These are phyloP conservation scores for Oryzias sinensis DNA, from an alignment of 2,797 vertebrate species.

Conservation along the genomic window DNA sequence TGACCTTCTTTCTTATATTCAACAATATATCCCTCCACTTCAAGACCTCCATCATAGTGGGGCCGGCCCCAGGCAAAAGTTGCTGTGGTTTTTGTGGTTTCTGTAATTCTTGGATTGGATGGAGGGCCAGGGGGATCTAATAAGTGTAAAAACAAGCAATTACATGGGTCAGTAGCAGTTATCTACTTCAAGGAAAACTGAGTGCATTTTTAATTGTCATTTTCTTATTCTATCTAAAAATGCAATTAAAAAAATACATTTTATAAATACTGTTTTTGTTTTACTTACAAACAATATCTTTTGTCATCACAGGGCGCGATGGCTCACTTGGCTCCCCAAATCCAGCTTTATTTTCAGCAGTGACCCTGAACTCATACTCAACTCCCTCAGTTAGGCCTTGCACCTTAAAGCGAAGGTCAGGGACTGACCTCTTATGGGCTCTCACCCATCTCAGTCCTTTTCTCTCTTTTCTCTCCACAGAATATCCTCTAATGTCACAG, in stretches of 20 bases:
- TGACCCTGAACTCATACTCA: conserved; percentile 97
- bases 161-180: not conserved
- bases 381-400: conserved; percentile 92
- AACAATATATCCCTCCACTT: conserved; percentile 91
- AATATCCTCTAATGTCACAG: conserved; percentile 96
- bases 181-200: not conserved
- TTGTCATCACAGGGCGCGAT: conserved; percentile 87
- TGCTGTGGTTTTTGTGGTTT: conserved; percentile 95
- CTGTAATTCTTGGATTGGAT: conserved; percentile 90
- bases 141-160: conserved; percentile 16
- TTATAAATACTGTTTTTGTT: not conserved
- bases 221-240: not conserved
- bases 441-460: conserved; percentile 96
- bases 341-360: conserved; percentile 97
- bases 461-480: conserved; percentile 93
- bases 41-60: conserved; percentile 96
- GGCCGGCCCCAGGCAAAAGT: conserved; percentile 91
- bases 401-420: conserved; percentile 95
- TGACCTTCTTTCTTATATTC: conserved; percentile 95
- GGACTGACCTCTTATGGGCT: conserved; percentile 91
- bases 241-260: conserved; percentile 2
- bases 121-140: conserved; percentile 97
- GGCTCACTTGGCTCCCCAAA: conserved; percentile 93
- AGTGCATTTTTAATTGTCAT: not conserved
- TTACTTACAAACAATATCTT: conserved; percentile 94